Evolutionary conservation across 2,113 vertebrate genomes (phyloP), one percentile per base, ranked within the genome.

Genomic region (Onychorhynchus coronatus): DNA sequence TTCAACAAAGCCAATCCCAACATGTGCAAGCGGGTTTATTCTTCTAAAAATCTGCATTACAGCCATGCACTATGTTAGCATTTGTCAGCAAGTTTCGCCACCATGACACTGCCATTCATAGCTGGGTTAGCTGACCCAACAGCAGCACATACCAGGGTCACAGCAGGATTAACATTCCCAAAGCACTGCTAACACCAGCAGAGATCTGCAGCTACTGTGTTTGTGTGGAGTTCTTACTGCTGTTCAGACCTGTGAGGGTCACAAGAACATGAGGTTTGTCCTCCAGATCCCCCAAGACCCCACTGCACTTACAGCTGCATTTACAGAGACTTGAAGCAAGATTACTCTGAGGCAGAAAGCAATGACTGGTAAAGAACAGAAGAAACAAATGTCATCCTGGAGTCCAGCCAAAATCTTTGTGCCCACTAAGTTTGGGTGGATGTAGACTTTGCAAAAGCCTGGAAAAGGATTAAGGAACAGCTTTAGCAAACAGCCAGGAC

Each of bases 401-500:
- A 92, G 33, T 8, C n/a, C 53, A 62, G 94, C 97, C 95, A 97
- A 49, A 83, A 59, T 35, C 82, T 62, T 86, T 28, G 4, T 90
- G 88, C 50, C 75, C 87, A 53, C 66, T 46, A 76, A 56, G 41
- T 73, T 16, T 41, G 72, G 41, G 58, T 67, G 66, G 84, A 88
- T n/a, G 78, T 47, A 96, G 94, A 88, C 94, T 96, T 94, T 87
- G 73, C 76, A 78, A 91, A 88, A 90, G 88, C 70, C 86, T 93
- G 94, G 84, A 93, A 89, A 42, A 88, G 88, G 95, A 96, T 97
- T 96, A 97, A 95, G 95, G 58, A 78, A 47, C 84, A 96, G 94
- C 90, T 96, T 97, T 80, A 94, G 95, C 95, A 97, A 97, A 97
- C 94, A 95, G 83, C 55, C 94, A 89, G 93, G 74, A 89, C 84